Evolutionary conservation across 2,797 vertebrate genomes (phyloP).

Genomic region (Squalus acanthias): DNA sequence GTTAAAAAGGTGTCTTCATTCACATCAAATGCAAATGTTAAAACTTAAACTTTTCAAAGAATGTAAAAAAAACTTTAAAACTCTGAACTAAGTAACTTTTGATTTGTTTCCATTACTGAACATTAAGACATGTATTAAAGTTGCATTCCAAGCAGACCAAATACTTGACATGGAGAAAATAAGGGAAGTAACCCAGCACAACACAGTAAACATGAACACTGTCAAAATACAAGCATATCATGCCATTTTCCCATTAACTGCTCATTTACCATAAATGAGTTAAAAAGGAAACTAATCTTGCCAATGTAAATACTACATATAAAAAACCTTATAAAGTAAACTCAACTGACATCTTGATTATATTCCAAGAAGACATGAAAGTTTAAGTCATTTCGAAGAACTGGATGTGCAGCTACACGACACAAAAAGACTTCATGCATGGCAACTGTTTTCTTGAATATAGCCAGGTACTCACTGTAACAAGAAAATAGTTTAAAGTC

Average conservation of each 20-base stretch:
- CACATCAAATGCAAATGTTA: not conserved
- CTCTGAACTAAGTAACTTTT: not conserved
- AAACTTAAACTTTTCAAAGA: not conserved
- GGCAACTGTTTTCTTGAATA: conserved; percentile 97
- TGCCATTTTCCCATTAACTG: not conserved
- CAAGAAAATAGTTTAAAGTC: conserved; percentile 40
- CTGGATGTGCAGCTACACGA: conserved; percentile 90
- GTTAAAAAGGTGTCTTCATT: not conserved
- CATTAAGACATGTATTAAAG: not conserved
- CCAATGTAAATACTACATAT: not conserved
- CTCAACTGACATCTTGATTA: conserved; percentile 85
- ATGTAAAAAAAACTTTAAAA: not conserved
- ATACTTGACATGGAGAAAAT: not conserved
- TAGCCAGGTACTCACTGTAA: conserved; percentile 91
- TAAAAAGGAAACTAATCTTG: not conserved
- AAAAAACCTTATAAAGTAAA: conserved; percentile 38
- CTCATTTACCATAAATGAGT: not conserved
- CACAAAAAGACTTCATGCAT: conserved; percentile 98
- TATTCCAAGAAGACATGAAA: conserved; percentile 98
- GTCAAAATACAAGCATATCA: not conserved
- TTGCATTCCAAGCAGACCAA: not conserved
- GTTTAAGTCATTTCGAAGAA: conserved; percentile 94
- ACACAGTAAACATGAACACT: not conserved
- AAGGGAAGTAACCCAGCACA: not conserved
- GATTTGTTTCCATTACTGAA: not conserved